A percentile compares a stretch with the other conserved stretches of the same genome.
phyloP scores from a whole-genome alignment of 2,113 vertebrate species.

The Turdus rufiventris region DNA sequence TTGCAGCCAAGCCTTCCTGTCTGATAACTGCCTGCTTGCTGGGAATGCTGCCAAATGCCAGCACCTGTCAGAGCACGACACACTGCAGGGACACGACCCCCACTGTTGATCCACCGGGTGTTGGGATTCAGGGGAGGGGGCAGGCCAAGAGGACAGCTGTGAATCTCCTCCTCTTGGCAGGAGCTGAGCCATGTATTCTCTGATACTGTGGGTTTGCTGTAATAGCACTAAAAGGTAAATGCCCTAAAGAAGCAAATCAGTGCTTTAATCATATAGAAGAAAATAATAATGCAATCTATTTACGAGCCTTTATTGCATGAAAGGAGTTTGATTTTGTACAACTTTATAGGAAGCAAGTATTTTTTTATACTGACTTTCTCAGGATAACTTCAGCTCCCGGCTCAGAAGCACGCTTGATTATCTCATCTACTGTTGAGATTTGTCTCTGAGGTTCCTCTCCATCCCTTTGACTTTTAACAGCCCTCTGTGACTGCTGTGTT shows the following conservation, averaged over 20 bases:
- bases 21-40: background rate
- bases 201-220: background rate
- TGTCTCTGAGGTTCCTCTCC: background rate
- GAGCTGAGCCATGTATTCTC: background rate
- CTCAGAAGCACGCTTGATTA: background rate
- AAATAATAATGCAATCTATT: background rate
- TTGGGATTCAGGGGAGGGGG: background rate
- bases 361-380: background rate
- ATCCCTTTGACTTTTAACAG: background rate
- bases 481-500: background rate
- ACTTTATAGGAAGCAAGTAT: background rate
- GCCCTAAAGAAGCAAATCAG: background rate
- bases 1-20: background rate
- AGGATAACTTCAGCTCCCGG: background rate
- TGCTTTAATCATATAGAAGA: background rate
- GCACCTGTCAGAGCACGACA: slow-evolving; percentile 10
- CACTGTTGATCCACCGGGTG: background rate
- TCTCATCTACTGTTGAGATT: background rate
- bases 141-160: background rate
- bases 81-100: background rate
- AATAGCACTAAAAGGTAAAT: background rate
- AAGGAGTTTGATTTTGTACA: background rate
- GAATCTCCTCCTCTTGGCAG: background rate
- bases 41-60: background rate
- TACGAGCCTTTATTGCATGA: background rate